A percentile compares a stretch with the other conserved stretches of the same genome.
Conservation (phyloP, 2,888 invertebrate genomes). For the Synanthedon andrenaeformis region DNA sequence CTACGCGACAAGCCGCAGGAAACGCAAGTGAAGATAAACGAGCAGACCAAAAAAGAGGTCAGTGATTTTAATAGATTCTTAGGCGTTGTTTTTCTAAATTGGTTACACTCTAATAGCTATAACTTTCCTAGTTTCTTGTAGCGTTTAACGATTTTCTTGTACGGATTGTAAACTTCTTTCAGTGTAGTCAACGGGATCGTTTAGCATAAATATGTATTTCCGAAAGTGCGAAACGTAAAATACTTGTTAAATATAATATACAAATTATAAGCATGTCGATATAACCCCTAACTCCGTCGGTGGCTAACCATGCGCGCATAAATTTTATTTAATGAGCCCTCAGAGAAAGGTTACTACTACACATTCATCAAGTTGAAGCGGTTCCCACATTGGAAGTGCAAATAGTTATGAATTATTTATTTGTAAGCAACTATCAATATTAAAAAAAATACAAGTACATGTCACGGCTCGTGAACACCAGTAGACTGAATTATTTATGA, state of each 20-base stretch:
- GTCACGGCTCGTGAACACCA: slow-evolving; percentile 30
- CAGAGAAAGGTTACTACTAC: slow-evolving; percentile 41
- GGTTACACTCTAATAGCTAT: slow-evolving; percentile 55
- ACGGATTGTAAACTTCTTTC: not conserved
- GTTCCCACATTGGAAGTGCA: slow-evolving; percentile 54
- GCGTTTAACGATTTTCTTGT: not conserved
- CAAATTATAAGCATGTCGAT: slow-evolving; percentile 10
- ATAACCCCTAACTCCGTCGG: slow-evolving; percentile 15
- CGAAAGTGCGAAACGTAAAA: not conserved
- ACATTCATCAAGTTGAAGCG: slow-evolving; percentile 22
- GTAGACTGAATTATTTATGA: not conserved
- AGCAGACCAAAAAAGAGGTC: slow-evolving; percentile 69
- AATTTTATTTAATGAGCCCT: slow-evolving; percentile 43
- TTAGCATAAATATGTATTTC: not conserved
- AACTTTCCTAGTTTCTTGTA: slow-evolving; percentile 32
- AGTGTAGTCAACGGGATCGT: not conserved
- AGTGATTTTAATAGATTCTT: slow-evolving; percentile 46
- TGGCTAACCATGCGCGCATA: slow-evolving; percentile 21
- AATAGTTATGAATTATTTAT: slow-evolving; percentile 49
- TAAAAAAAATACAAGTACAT: slow-evolving; percentile 26
- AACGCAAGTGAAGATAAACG: slow-evolving; percentile 65
- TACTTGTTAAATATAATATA: not conserved
- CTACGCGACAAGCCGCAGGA: slow-evolving; percentile 61
- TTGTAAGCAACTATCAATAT: slow-evolving; percentile 34
- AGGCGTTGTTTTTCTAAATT: slow-evolving; percentile 37